Percentiles rank a stretch among this genome's conserved stretches.
Evolutionary conservation across 2,888 invertebrate species (phyloP).

Genomic region (Hemicrepidius hirtus): DNA sequence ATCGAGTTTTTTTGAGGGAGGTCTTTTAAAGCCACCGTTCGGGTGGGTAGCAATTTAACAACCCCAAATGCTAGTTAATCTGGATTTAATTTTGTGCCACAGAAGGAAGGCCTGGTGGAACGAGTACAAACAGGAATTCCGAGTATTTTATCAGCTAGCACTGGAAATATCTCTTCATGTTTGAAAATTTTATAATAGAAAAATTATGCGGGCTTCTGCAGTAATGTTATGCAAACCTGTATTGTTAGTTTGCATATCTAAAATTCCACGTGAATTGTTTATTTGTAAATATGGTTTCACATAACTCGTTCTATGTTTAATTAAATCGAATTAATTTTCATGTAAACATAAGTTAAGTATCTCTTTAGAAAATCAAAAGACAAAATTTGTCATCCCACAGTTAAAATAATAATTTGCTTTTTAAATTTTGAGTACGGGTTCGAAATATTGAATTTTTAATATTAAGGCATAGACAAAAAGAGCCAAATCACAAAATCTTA

Average conservation of each 20-base stretch:
- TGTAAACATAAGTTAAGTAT: no score
- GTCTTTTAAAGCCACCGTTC: slow-evolving; percentile 25
- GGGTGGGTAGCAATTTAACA: slow-evolving; percentile 22
- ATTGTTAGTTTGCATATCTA: background rate
- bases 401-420: no score
- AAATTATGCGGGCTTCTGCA: background rate
- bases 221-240: background rate
- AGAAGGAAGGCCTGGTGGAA: slow-evolving; percentile 5
- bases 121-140: slow-evolving; percentile 19
- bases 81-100: slow-evolving; percentile 31
- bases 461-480: no score
- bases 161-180: slow-evolving; percentile 1
- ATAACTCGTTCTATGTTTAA: no score
- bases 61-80: slow-evolving; percentile 19
- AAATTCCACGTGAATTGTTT: background rate
- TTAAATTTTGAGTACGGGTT: no score
- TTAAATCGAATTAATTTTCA: no score
- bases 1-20: slow-evolving; percentile 19
- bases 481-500: no score
- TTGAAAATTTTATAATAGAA: background rate
- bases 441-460: no score
- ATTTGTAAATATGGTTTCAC: no score
- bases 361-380: no score
- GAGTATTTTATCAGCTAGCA: slow-evolving; percentile 21
- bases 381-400: no score